Conservation (phyloP, 2,888 invertebrate genomes). For the Scaptomyza flava region DNA sequence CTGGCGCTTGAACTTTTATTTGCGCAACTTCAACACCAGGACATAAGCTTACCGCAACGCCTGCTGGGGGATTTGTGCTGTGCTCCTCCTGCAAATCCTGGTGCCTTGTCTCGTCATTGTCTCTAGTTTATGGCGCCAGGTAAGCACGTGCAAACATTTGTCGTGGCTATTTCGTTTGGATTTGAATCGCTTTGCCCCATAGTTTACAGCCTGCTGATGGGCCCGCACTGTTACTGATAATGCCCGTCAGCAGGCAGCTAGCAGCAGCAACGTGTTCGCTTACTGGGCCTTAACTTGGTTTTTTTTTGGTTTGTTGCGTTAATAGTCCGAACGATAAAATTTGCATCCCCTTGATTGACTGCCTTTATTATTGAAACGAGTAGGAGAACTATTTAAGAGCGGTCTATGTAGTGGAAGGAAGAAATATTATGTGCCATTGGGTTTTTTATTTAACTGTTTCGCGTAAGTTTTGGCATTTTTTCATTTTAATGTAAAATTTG, state of each 20-base stretch:
- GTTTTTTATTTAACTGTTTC: conserved; percentile 7
- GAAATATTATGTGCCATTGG: conserved; percentile 16
- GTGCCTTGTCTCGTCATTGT: conserved; percentile 6
- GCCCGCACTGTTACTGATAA: conserved; percentile 61
- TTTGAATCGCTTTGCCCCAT: conserved; percentile 68
- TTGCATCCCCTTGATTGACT: conserved; percentile 37
- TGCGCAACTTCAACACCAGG: conserved; percentile 62
- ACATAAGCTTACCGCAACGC: conserved; percentile 40
- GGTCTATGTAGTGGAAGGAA: not conserved
- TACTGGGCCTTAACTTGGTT: conserved; percentile 67
- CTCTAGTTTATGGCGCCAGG: conserved; percentile 68
- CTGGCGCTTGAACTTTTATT: conserved; percentile 57
- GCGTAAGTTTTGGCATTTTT: not conserved
- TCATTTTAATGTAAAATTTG: too few species aligned
- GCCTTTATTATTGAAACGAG: conserved; percentile 28
- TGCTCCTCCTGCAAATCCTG: conserved; percentile 4
- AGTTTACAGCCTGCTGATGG: conserved; percentile 74
- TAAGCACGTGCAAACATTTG: conserved; percentile 78
- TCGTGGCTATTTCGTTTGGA: conserved; percentile 77
- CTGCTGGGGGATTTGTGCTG: conserved; percentile 46
- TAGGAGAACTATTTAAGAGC: conserved; percentile 15
- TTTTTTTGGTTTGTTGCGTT: conserved; percentile 68
- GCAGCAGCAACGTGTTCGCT: conserved; percentile 52
- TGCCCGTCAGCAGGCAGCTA: conserved; percentile 42
- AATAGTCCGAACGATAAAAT: conserved; percentile 69